A percentile compares a stretch with the other conserved stretches of the same genome.
phyloP scores from a whole-genome alignment of 2,888 invertebrate genomes.

The Poecilus cupreus region DNA sequence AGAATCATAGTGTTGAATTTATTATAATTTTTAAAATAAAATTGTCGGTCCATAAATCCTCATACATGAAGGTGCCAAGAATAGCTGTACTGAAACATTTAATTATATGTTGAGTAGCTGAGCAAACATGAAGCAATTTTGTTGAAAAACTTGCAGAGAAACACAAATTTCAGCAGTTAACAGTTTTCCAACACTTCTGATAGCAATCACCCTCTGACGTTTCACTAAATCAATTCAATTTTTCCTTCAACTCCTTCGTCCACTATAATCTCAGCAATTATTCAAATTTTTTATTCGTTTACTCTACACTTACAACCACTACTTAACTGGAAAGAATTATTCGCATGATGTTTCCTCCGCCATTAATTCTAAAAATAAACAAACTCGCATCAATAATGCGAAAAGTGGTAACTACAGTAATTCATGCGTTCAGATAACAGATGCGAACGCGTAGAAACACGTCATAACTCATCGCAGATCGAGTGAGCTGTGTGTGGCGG shows the following conservation, averaged over 20 bases:
- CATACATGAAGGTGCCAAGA: neutral
- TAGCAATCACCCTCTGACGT: neutral
- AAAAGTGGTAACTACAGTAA: slow-evolving; percentile 42
- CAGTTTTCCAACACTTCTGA: neutral
- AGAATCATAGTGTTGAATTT: neutral
- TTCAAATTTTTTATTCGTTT: slow-evolving; percentile 36
- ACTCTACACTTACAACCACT: slow-evolving; percentile 27
- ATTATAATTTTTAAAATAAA: neutral
- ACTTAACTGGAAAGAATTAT: slow-evolving; percentile 31
- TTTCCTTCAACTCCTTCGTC: slow-evolving; percentile 1
- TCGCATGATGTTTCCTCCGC: slow-evolving; percentile 28
- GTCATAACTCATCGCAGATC: slow-evolving; percentile 33
- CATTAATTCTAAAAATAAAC: slow-evolving; percentile 46
- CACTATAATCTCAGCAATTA: slow-evolving; percentile 15
- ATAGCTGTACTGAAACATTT: neutral
- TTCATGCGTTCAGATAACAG: slow-evolving; percentile 29
- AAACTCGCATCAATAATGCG: slow-evolving; percentile 35
- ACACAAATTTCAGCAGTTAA: slow-evolving; percentile 4
- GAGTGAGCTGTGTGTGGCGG: neutral
- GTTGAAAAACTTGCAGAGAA: neutral
- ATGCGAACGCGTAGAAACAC: slow-evolving; percentile 12
- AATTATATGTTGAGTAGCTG: neutral
- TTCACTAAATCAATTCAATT: slow-evolving; percentile 33
- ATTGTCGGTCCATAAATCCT: neutral
- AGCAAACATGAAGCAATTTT: slow-evolving; percentile 31